phyloP scores from a whole-genome alignment of 2,888 invertebrate genomes.

The Tiphia femorata region DNA sequence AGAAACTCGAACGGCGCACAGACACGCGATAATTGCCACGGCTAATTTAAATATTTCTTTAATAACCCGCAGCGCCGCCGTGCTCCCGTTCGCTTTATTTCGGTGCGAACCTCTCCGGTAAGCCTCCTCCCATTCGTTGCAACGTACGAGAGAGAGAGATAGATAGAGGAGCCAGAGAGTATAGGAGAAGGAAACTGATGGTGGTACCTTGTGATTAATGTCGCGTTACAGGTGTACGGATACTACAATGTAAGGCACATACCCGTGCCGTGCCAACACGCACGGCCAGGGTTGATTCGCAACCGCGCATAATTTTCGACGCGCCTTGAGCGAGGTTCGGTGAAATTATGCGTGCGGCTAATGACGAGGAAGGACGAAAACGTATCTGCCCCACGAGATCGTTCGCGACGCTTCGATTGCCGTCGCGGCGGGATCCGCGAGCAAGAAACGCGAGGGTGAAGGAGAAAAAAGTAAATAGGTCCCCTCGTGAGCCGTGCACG shows the following conservation, averaged over 20 bases:
- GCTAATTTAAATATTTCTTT: constrained; percentile 22
- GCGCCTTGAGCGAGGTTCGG: constrained; percentile 45
- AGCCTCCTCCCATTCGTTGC: too few relatives aligned
- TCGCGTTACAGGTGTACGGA: constrained; percentile 37
- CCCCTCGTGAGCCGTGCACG: constrained; percentile 24
- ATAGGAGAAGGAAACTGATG: too few relatives aligned
- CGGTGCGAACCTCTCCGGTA: too few relatives aligned
- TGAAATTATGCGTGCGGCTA: constrained; percentile 49
- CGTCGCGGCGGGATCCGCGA: not conserved
- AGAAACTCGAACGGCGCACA: constrained; percentile 20
- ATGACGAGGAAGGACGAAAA: constrained; percentile 50
- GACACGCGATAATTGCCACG: constrained; percentile 24
- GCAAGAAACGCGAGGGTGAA: constrained; percentile 1
- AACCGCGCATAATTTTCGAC: constrained; percentile 37
- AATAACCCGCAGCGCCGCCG: constrained; percentile 22
- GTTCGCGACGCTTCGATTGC: constrained; percentile 31
- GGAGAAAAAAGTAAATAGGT: not conserved
- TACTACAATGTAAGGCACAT: constrained; percentile 33
- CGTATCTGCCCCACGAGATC: constrained; percentile 46
- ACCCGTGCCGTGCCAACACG: constrained; percentile 31
- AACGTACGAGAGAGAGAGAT: too few relatives aligned
- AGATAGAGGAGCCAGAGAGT: too few relatives aligned
- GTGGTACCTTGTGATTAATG: constrained; percentile 37
- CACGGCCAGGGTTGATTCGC: constrained; percentile 31
- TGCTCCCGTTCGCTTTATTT: too few relatives aligned